A percentile compares a stretch with the other conserved stretches of the same genome.
phyloP scores from a whole-genome alignment of 2,797 vertebrate species.

The Sebastes iracundus region DNA sequence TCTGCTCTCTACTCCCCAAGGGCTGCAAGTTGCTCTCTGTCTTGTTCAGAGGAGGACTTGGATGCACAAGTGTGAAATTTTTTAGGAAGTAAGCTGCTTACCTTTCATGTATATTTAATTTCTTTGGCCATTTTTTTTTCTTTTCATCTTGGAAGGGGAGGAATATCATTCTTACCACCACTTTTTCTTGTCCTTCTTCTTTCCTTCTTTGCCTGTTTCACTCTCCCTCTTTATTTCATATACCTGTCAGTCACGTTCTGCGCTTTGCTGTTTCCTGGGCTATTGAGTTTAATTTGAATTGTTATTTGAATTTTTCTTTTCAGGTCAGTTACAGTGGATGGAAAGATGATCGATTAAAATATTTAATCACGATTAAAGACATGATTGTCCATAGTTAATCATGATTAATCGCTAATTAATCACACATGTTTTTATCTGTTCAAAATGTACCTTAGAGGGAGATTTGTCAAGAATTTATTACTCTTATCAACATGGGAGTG shows the following conservation, averaged over 20 bases:
- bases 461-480: too few species aligned
- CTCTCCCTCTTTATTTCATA: not conserved
- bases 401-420: too few species aligned
- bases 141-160: not conserved
- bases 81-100: slow-evolving; percentile 47
- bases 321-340: not conserved
- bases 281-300: slow-evolving; percentile 2
- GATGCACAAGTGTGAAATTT: slow-evolving; percentile 47
- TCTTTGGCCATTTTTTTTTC: not conserved
- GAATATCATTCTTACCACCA: not conserved
- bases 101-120: slow-evolving; percentile 59
- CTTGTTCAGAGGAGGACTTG: slow-evolving; percentile 34
- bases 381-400: too few species aligned
- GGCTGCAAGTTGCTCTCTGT: slow-evolving; percentile 29
- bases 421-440: too few species aligned
- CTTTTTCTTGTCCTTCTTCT: not conserved
- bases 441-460: too few species aligned
- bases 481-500: too few species aligned
- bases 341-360: not conserved
- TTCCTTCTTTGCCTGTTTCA: not conserved
- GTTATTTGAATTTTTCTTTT: slow-evolving; percentile 21
- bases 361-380: too few species aligned
- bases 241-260: slow-evolving; percentile 1
- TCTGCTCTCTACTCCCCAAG: slow-evolving; percentile 10
- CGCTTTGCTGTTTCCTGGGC: not conserved